A percentile compares a stretch with the other conserved stretches of the same genome.
phyloP scores from a whole-genome alignment of 2,888 invertebrate species.

The Thymelicus sylvestris region DNA sequence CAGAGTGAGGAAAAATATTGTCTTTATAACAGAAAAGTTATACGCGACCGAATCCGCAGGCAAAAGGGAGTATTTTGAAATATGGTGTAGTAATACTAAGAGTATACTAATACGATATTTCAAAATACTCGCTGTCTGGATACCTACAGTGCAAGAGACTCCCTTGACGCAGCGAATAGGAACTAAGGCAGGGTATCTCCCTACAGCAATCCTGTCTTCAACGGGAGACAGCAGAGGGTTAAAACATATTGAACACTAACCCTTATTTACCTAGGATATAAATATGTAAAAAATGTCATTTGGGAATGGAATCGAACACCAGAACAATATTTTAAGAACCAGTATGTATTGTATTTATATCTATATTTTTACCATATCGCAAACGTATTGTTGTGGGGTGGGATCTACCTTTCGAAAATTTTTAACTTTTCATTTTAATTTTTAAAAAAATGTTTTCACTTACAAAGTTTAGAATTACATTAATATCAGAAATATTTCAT shows the following conservation, averaged over 20 bases:
- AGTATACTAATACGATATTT: neutral
- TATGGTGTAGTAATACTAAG: too few relatives aligned
- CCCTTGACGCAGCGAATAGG: constrained; percentile 13
- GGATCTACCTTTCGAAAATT: too few relatives aligned
- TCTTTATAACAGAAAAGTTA: too few relatives aligned
- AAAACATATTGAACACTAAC: constrained; percentile 15
- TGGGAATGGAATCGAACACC: constrained; percentile 13
- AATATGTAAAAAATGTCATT: constrained; percentile 10
- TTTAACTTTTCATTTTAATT: too few relatives aligned
- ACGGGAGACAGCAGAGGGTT: constrained; percentile 1
- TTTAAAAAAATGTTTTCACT: too few relatives aligned
- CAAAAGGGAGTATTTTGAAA: too few relatives aligned
- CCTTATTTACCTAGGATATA: constrained; percentile 3
- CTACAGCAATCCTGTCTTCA: constrained; percentile 4
- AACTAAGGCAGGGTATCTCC: constrained; percentile 16
- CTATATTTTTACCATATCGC: neutral
- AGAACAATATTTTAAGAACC: constrained; percentile 5
- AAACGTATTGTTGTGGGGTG: neutral
- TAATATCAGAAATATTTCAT: too few relatives aligned
- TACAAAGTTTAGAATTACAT: too few relatives aligned
- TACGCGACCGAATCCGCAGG: too few relatives aligned
- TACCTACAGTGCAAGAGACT: constrained; percentile 2
- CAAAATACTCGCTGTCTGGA: neutral
- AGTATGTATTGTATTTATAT: neutral
- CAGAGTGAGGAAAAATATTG: too few relatives aligned